Conservation (phyloP, 23 tunicate genomes). For the Oikopleura dioica region DNA sequence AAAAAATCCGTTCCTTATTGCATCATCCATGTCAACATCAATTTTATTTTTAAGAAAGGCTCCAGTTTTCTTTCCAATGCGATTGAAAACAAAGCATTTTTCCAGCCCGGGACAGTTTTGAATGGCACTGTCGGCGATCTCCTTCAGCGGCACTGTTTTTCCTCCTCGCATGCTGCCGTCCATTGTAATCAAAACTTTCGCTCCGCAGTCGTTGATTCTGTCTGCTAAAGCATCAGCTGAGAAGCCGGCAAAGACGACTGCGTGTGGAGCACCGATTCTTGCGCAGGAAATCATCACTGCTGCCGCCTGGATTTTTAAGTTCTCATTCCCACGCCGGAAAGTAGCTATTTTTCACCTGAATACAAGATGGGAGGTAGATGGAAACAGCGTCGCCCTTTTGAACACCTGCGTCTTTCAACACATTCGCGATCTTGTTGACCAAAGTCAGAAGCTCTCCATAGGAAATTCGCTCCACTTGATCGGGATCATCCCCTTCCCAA, state of each 20-base stretch:
- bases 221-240: conserved; percentile 78
- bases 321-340: no score
- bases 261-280: conserved; percentile 82
- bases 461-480: conserved; percentile 38
- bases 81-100: conserved; percentile 37
- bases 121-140: conserved; percentile 59
- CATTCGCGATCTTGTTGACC: conserved; percentile 41
- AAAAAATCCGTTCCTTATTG: conserved; percentile 18
- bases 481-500: conserved; percentile 94
- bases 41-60: conserved; percentile 12
- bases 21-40: conserved; percentile 45
- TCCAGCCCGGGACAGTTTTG: conserved; percentile 38
- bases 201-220: conserved; percentile 53
- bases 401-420: conserved; percentile 29
- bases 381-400: conserved; percentile 77
- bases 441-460: conserved; percentile 31
- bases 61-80: conserved; percentile 27
- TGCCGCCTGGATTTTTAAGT: conserved; percentile 44
- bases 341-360: no score
- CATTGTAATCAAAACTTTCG: conserved; percentile 38
- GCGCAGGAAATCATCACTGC: conserved; percentile 87
- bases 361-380: conserved; percentile 88
- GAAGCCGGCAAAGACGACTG: conserved; percentile 91
- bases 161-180: conserved; percentile 82
- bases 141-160: conserved; percentile 53